Base-by-base conservation (phyloP, 2,113 vertebrate genomes). In the Leptobrachium leishanense region DNA sequence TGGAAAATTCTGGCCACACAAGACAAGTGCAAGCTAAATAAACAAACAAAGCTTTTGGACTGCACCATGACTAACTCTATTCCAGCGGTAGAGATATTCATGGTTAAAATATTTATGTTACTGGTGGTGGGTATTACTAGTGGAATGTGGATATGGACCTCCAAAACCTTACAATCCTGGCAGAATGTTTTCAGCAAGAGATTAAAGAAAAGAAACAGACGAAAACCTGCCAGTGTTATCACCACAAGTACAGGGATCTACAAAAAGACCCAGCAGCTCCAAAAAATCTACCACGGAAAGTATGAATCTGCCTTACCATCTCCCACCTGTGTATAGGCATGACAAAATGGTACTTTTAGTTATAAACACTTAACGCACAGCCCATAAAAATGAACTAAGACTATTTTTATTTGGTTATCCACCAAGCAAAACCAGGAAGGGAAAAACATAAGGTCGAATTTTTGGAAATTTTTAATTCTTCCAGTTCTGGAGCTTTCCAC, bases 101-200 rank as follows among this genome's bases (percentile, higher is more conserved):
- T 99, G 96, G 94, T 98, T 57, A 99, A 99, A 88, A 92, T 97
- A 62, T 97, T 97, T 85, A 99, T 99, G 98, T 87, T 98, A 43
- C 76, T 99, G 83, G 95, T 98, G 68, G 97, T 98, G 87, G 98
- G 98, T 73, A 97, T 99, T 86, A 98, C 97, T 15, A 98, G 98
- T 9, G 97, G 98, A 44, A 94, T 98, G 93, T 99, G 98, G 98
- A 94, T 99, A 88, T 99, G 98, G 98, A 99, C 97, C 43, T 96
- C 96, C 79, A 99, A 99, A 89, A 99, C 97, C 0, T 89, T 99
- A 82, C 97, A 98, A 76, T 97, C 98, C 6, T 99, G 98, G 98
- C 98, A 98, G 87, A 93, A 93, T 0, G 93, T 98, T 42, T 99
- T 96, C 81, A 95, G 95, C 87, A 92, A 93, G 79, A 91, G 95